Base-by-base conservation (phyloP, 2,888 invertebrate genomes). In the Glyphotaelius pellucidus region DNA sequence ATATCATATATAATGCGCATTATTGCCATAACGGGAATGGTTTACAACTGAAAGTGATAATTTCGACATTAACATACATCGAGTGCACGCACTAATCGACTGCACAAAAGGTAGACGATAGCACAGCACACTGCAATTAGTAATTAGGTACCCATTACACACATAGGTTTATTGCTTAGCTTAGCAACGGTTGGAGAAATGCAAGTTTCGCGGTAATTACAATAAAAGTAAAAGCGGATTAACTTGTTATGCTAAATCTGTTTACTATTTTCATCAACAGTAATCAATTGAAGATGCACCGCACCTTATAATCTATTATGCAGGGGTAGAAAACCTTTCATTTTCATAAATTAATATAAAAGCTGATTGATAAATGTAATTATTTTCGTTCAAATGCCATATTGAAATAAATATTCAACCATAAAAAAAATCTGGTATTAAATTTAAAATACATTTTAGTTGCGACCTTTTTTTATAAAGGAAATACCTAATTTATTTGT, bases 181-280 rank as follows among this genome's bases (percentile, higher is more conserved):
- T 67, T 67, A 9, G 67, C 67, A 25, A 67, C 9, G 67, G 67
- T 67, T n/a, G 25, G 83, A 83, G 35, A 83, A 83, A 38, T 38
- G 83, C 35, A 32, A 83, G 35, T 67, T 83, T 32, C 32, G 35
- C 83, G 83, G 35, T 83, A 83, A 83, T 83, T n/a, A n/a, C 83
- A 35, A 25, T 38, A 83, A 83, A 83, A 83, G 83, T 83, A 83
- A 83, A 32, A 83, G 83, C 25, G 25, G 35, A 83, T 32, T 38
- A 83, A 83, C 83, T 38, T 3, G 83, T 83, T 83, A 32, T 35
- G 83, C 35, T 83, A 19, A 12, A 35, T 83, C 35, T 31, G 15
- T 83, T 35, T 25, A 15, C 19, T 35, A 19, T 83, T 83, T 83
- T 9, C 35, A 83, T 35, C 31, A 38, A 35, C 19, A 38, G 32